Evolutionary conservation across 2,888 invertebrate species (phyloP), one percentile per base, ranked within the genome.

Genomic region (Vanessa cardui): DNA sequence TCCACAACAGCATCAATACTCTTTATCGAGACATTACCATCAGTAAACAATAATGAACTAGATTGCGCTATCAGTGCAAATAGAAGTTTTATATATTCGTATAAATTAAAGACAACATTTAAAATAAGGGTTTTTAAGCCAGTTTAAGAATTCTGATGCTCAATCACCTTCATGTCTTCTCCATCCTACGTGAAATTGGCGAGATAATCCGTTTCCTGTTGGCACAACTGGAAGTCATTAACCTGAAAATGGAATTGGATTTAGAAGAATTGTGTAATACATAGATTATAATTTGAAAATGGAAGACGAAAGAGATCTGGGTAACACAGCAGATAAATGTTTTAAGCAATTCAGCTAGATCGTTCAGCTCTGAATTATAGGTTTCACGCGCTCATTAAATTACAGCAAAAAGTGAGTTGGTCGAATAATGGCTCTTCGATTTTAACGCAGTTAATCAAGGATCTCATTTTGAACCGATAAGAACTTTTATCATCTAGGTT

Each of bases 321-420:
- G 70, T 70, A 70, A 69, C 64, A 64, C 62, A 63, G 58, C 70
- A 69, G 71, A 73, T 68, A 73, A 72, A 64, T 74, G 69, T 74
- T 72, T 72, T 66, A 71, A 71, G 61, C 56, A 12, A 18, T 54
- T 56, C n/a, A n/a, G 31, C n/a, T 56, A 16, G 72, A 58, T 69
- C 62, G 33, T 70, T 72, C 74, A 68, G 69, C 45, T 56, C 73
- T 73, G 76, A 56, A 76, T 80, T 80, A 85, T 83, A 78, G 77
- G 77, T 79, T 79, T 77, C 73, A 77, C 73, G 71, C 77, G 77
- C 74, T 77, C 77, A 76, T 80, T 80, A 80, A 79, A 76, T 77
- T 73, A 69, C 70, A 72, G 70, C 73, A 77, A 76, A 78, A 78
- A 77, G 65, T 69, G 70, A 62, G 62, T 50, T 58, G 26, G 58